Base-by-base conservation (phyloP, 2,113 vertebrate species). In the Eurypyga helias region DNA sequence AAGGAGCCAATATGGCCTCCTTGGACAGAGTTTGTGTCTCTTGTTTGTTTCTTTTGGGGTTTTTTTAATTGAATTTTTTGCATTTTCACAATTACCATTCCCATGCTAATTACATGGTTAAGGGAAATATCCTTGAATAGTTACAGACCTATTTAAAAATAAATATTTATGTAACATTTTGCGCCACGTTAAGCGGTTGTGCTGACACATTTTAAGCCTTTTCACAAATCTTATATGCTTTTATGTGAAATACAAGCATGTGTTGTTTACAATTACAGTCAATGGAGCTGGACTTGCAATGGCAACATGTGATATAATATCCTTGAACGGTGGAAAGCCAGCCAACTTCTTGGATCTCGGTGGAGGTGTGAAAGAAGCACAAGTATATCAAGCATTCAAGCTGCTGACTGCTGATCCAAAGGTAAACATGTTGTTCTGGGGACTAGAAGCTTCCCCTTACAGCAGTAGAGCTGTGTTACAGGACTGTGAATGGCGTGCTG, bases 261-360 rank as follows among this genome's bases (percentile, higher is more conserved):
- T 77, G 12, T 11, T 54, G 26, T 93, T 96, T 97, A n/a, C 85
- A 43, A 62, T 97, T 94, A 20, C 97, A 99, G 99, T 99, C 64
- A 99, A 99, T 83, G 99, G 99, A 64, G 99, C 99, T 13, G 99
- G 99, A 5, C 98, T 99, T 34, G 99, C 99, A 71, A 99, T 99
- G 99, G 99, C 99, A 46, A 99, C 99, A 0, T 99, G 99, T 97
- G 99, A 99, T 97, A 99, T 99, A 94, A 99, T 99, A 82, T 99
- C 99, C 94, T 97, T 99, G 82, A 99, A 99, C 6, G 99, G 99
- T 45, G 99, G 99, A 82, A 99, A 99, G 78, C 99, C 99, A 58
- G 99, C 99, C 60, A 99, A 99, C 98, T 99, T 99, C 97, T 97
- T 99, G 97, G 99, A 99, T 95, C 98, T 99, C 2, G 99, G 99